These are phyloP conservation scores for Scortum barcoo DNA, from an alignment of 2,113 vertebrate genomes.

Conservation along the genomic window DNA sequence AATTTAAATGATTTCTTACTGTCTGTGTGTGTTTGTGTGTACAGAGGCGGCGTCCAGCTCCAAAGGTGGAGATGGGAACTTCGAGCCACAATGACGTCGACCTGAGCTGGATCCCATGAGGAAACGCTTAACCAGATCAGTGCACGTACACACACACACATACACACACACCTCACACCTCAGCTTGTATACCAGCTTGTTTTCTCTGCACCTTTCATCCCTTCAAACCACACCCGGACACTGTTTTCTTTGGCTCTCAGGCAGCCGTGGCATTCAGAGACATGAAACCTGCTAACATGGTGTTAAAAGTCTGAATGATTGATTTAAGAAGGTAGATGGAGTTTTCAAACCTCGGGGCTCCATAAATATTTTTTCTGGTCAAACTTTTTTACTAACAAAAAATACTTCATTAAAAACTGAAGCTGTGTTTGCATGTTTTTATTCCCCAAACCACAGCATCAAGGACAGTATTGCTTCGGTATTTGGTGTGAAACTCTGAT, in stretches of 20 bases:
- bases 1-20: neutral
- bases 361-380: too few relatives aligned
- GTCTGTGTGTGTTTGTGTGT: neutral
- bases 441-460: too few relatives aligned
- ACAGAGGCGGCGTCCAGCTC: conserved; percentile 92
- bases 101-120: conserved; percentile 98
- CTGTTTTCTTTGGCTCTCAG: neutral
- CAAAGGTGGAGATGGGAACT: conserved; percentile 97
- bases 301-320: too few relatives aligned
- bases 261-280: neutral
- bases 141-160: conserved; percentile 82
- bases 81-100: conserved; percentile 96
- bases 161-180: too few relatives aligned
- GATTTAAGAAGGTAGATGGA: too few relatives aligned
- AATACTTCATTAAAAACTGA: neutral
- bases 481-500: neutral
- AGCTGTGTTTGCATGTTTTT: too few relatives aligned
- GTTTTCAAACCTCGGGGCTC: too few relatives aligned
- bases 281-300: neutral
- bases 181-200: neutral
- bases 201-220: neutral
- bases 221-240: neutral
- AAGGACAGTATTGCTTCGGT: neutral
- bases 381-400: neutral
- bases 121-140: conserved; percentile 99